Base-by-base conservation (phyloP, 1,140 invertebrate species). In the Ridgeia piscesae region DNA sequence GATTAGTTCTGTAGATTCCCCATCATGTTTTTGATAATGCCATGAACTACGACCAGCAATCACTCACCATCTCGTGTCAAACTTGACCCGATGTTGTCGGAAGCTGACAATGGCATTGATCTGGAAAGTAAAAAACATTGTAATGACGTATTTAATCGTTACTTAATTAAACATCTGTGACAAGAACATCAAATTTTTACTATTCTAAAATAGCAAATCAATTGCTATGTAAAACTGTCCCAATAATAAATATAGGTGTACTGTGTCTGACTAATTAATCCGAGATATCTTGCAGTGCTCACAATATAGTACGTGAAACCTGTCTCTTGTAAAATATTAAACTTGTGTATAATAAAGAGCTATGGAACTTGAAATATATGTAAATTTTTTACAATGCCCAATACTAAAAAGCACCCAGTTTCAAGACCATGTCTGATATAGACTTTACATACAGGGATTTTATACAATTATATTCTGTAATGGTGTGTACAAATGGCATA, bases 41-140 rank as follows among this genome's bases (percentile, higher is more conserved):
- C 42, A 42, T 42, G 42, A 42, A 42, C n/a, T n/a, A n/a, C n/a
- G n/a, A n/a, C n/a, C n/a, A n/a, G n/a, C 42, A 0, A 21, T 77
- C 92, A 94, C 94, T 92, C 94, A 96, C 95, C 97, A 93, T 97
- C 97, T 96, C 97, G 97, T 93, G 92, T 98, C 98, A 96, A 98
- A 98, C 89, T 96, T 97, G 94, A 98, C 97, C 94, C 97, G 95
- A 0, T 96, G 96, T 94, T 98, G 97, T 94, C 97, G 97, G 92
- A 97, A 98, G 94, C 97, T 97, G n/a, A 98, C 97, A 94, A 98
- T 98, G 77, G 97, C 96, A 95, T 97, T 97, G 93, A 98, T 97
- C 97, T 98, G 94, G 35, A 95, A 94, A 94, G 48, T 1, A 77
- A 17, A 77, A 17, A 77, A 14, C 4, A 21, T 77, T 17, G 27